Percentiles rank a stretch among this genome's conserved stretches.
phyloP scores from a whole-genome alignment of 2,797 vertebrate genomes.

The Echiichthys vipera region DNA sequence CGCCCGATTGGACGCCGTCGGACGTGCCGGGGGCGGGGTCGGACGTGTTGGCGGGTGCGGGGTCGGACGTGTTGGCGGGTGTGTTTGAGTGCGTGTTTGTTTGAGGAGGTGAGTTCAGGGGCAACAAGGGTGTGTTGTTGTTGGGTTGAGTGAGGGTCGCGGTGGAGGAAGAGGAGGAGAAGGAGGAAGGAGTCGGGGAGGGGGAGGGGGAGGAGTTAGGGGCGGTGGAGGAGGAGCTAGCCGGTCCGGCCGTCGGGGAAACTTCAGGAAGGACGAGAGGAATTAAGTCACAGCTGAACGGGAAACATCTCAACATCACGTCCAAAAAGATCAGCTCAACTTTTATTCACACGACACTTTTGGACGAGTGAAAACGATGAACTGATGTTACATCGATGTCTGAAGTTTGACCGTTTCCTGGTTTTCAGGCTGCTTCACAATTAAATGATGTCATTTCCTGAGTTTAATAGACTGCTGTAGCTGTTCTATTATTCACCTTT shows the following conservation, averaged over 20 bases:
- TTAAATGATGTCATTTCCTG: no score
- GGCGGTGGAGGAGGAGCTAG: conserved; percentile 75
- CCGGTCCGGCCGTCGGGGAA: conserved; percentile 61
- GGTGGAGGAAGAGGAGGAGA: conserved; percentile 77
- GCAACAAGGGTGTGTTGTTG: conserved; percentile 51
- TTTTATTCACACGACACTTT: background rate
- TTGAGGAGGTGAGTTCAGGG: conserved; percentile 71
- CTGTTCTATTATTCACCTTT: no score
- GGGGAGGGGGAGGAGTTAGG: conserved; percentile 81
- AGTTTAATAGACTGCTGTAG: no score
- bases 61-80: conserved; percentile 38
- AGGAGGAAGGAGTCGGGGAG: conserved; percentile 70
- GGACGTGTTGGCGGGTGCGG: conserved; percentile 68
- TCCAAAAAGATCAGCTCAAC: background rate
- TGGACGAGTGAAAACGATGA: background rate
- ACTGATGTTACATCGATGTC: no score
- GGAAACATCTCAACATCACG: background rate
- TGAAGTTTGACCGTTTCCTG: no score
- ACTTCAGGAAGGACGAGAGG: conserved; percentile 53
- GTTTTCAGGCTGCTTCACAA: no score
- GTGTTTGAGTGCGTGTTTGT: conserved; percentile 23
- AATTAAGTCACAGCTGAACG: background rate
- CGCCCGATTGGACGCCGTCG: conserved; percentile 65
- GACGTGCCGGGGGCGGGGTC: no score
- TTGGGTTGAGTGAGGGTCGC: conserved; percentile 75